Percentiles rank a stretch among this genome's conserved stretches.
phyloP scores from a whole-genome alignment of 1,140 invertebrate species.

The Latrodectus geometricus region DNA sequence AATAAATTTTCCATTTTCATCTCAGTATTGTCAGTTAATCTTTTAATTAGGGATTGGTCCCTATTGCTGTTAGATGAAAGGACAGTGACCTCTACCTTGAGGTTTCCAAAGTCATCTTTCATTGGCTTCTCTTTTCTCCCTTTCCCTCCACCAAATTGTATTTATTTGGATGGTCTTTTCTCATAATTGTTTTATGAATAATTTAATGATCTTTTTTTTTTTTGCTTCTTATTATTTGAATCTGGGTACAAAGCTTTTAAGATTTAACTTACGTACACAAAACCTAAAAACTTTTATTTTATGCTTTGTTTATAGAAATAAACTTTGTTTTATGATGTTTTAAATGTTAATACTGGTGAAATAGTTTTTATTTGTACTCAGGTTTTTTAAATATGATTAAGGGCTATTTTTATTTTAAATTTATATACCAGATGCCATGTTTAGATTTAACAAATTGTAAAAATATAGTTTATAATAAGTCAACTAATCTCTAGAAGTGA shows the following conservation, averaged over 20 bases:
- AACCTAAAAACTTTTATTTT: no score
- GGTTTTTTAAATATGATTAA: no score
- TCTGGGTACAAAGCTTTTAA: neutral
- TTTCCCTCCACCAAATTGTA: neutral
- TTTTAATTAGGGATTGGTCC: neutral
- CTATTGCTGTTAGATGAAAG: neutral
- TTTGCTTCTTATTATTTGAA: neutral
- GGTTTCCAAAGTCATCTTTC: slow-evolving; percentile 10
- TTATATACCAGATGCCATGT: no score
- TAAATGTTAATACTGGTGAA: no score
- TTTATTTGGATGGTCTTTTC: no score
- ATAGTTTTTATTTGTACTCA: no score
- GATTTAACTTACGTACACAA: neutral
- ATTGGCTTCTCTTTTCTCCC: neutral
- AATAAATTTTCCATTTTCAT: neutral
- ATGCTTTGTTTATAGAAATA: no score
- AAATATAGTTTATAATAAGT: no score
- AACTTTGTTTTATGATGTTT: no score
- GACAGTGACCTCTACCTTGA: slow-evolving; percentile 1
- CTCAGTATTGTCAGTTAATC: neutral
- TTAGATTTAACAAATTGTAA: no score
- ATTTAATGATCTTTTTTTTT: neutral
- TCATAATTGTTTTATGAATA: neutral
- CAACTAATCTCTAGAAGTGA: no score
- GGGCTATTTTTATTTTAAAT: no score